These are phyloP conservation scores for Polylopha cassiicola DNA, from an alignment of 2,888 invertebrate species.

Conservation along the genomic window DNA sequence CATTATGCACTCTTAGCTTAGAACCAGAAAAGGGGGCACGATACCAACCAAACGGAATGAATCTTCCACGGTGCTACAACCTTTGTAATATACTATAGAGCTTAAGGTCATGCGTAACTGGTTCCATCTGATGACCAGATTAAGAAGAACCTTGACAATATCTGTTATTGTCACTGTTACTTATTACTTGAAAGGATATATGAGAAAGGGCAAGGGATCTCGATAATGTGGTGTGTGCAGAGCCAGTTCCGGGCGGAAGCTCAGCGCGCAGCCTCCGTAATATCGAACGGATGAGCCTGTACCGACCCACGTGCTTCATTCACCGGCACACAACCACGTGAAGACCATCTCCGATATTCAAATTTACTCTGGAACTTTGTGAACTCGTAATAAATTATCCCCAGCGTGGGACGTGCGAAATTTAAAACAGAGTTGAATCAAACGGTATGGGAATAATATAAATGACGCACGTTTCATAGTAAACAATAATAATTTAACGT, in stretches of 20 bases:
- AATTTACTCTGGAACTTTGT: no score
- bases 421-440: no score
- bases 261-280: conserved; percentile 46
- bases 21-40: conserved; percentile 33
- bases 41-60: conserved; percentile 25
- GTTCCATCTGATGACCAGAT: conserved; percentile 37
- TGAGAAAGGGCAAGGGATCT: conserved; percentile 40
- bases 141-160: conserved; percentile 41
- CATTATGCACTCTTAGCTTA: conserved; percentile 41
- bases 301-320: conserved; percentile 40
- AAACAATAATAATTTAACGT: no score
- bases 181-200: conserved; percentile 25
- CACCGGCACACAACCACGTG: conserved; percentile 38
- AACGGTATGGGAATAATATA: no score
- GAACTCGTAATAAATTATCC: conserved; percentile 28
- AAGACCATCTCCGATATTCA: conserved; percentile 4
- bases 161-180: conserved; percentile 24
- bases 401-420: no score
- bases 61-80: conserved; percentile 38
- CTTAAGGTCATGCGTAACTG: conserved; percentile 45
- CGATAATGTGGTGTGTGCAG: conserved; percentile 37
- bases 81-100: conserved; percentile 38
- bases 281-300: conserved; percentile 46
- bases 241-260: conserved; percentile 37
- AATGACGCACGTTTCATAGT: no score